phyloP scores from a whole-genome alignment of 2,888 invertebrate genomes.

The Ochropacha duplaris region DNA sequence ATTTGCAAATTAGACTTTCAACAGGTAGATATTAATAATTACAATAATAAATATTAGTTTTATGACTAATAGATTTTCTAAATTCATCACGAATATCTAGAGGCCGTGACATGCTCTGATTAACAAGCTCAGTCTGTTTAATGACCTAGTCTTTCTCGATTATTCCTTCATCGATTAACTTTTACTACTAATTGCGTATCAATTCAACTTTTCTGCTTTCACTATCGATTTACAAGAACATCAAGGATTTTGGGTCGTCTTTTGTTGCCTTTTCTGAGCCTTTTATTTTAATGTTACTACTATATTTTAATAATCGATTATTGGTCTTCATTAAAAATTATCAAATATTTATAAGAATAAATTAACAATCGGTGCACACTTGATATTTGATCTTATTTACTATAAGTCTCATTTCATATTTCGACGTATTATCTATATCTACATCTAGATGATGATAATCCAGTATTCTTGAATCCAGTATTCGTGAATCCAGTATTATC shows the following conservation, averaged over 20 bases:
- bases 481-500: no score
- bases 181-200: slow-evolving; percentile 46
- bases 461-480: no score
- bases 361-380: no score
- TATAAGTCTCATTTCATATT: neutral
- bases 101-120: slow-evolving; percentile 24
- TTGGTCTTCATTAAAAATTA: neutral
- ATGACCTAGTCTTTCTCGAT: slow-evolving; percentile 40
- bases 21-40: neutral
- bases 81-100: slow-evolving; percentile 9
- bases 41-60: slow-evolving; percentile 10
- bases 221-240: slow-evolving; percentile 30
- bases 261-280: slow-evolving; percentile 22
- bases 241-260: slow-evolving; percentile 17
- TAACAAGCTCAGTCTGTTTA: slow-evolving; percentile 18
- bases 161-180: slow-evolving; percentile 47
- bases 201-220: slow-evolving; percentile 50
- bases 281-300: slow-evolving; percentile 10
- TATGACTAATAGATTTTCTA: slow-evolving; percentile 14
- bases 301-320: neutral
- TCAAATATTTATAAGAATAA: no score
- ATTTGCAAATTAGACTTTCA: neutral
- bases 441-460: no score
- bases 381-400: no score
- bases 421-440: no score